Percentiles rank a stretch among this genome's conserved stretches.
Evolutionary conservation across 2,888 invertebrate species (phyloP).

Genomic region (Troides helena): DNA sequence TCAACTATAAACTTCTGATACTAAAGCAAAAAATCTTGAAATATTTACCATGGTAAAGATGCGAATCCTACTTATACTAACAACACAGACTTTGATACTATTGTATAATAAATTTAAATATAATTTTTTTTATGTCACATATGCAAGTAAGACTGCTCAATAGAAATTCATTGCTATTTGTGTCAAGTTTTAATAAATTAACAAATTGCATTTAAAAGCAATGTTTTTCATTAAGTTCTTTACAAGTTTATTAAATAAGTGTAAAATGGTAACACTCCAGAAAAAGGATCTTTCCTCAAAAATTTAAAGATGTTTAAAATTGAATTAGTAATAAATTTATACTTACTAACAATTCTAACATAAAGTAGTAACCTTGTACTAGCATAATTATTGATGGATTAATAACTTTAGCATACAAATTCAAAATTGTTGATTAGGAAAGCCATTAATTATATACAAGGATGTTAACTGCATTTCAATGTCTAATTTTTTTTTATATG

Average conservation of each 20-base stretch:
- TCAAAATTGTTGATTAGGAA: constrained; percentile 10
- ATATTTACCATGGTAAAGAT: not conserved
- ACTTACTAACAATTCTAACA: not conserved
- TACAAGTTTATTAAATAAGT: no score
- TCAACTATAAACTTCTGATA: constrained; percentile 26
- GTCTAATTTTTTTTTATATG: constrained; percentile 1
- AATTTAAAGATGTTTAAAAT: no score
- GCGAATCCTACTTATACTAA: not conserved
- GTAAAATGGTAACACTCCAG: no score
- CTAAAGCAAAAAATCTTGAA: constrained; percentile 17
- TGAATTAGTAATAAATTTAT: not conserved
- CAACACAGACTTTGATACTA: not conserved
- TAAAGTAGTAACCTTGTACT: constrained; percentile 16
- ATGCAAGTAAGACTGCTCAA: no score
- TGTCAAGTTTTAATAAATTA: no score
- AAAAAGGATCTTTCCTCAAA: no score
- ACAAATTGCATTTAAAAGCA: no score
- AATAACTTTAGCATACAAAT: constrained; percentile 18
- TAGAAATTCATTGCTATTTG: no score
- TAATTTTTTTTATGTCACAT: not conserved
- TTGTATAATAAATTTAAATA: not conserved
- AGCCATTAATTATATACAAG: constrained; percentile 26
- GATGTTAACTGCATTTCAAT: constrained; percentile 15
- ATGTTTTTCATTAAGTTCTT: no score
- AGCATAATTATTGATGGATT: constrained; percentile 9